phyloP scores from a whole-genome alignment of 1,140 invertebrate species.

The Calosoma granatense region DNA sequence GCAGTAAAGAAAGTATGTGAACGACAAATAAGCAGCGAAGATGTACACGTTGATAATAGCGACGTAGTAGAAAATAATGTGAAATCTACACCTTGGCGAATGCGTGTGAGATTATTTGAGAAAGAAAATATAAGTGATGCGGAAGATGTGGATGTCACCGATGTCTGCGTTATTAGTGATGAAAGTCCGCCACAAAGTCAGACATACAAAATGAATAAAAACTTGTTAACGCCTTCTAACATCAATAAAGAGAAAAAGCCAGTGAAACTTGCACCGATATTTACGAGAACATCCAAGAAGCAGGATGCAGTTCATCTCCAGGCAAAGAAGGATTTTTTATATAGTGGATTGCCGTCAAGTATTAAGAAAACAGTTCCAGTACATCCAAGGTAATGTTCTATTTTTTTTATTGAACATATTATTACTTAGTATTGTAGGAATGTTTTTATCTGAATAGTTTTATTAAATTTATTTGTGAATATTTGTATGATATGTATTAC shows the following conservation, averaged over 20 bases:
- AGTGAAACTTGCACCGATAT: slow-evolving; percentile 49
- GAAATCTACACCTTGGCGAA: neutral
- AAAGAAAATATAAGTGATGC: neutral
- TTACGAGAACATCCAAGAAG: slow-evolving; percentile 41
- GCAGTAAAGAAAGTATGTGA: too few species aligned
- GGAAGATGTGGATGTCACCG: neutral
- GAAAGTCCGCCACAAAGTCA: neutral
- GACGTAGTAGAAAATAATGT: too few species aligned
- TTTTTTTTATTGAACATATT: slow-evolving; percentile 12
- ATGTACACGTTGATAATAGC: too few species aligned
- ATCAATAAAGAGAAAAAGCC: slow-evolving; percentile 10
- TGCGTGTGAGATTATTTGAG: neutral
- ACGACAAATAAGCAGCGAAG: too few species aligned
- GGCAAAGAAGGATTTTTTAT: slow-evolving; percentile 48
- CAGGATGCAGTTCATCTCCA: slow-evolving; percentile 38
- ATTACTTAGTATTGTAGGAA: slow-evolving; percentile 17
- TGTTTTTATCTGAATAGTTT: too few species aligned
- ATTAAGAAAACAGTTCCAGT: slow-evolving; percentile 39
- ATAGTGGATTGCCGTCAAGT: slow-evolving; percentile 46
- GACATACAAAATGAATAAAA: slow-evolving; percentile 2
- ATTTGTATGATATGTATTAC: too few species aligned
- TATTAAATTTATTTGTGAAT: too few species aligned
- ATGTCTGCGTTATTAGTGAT: neutral
- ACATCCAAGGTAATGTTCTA: slow-evolving; percentile 29
- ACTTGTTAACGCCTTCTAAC: neutral